Percentiles rank a stretch among this genome's conserved stretches.
These are phyloP conservation scores for Mastomys coucha DNA, from an alignment of 2,113 vertebrate species.

Conservation along the genomic window DNA sequence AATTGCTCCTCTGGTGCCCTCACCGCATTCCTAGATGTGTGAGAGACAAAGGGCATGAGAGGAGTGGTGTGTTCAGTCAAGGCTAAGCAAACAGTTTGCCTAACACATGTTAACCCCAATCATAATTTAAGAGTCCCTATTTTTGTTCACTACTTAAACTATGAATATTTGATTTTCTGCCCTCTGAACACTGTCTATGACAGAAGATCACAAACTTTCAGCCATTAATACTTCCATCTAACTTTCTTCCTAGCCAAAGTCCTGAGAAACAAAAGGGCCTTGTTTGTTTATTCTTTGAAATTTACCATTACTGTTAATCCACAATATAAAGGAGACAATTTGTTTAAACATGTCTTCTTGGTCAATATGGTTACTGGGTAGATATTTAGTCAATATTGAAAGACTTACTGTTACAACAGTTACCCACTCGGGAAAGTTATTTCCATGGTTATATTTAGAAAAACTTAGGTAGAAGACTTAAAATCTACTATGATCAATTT, in stretches of 20 bases:
- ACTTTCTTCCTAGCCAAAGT: slow-evolving; percentile 2
- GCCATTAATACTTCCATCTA: slow-evolving; percentile 46
- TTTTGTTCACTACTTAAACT: slow-evolving; percentile 71
- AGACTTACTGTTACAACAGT: slow-evolving; percentile 22
- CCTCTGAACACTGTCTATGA: slow-evolving; percentile 25
- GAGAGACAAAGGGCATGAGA: slow-evolving; percentile 13
- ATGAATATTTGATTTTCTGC: slow-evolving; percentile 63
- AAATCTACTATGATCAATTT: slow-evolving; percentile 20
- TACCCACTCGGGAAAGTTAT: slow-evolving; percentile 28
- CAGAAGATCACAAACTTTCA: slow-evolving; percentile 46
- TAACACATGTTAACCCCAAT: slow-evolving; percentile 73
- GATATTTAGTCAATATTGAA: slow-evolving; percentile 51
- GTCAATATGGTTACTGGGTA: slow-evolving; percentile 26
- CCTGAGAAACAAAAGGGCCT: slow-evolving; percentile 14
- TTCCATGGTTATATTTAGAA: not conserved
- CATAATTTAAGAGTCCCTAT: slow-evolving; percentile 76
- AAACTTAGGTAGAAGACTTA: slow-evolving; percentile 35
- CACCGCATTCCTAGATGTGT: slow-evolving; percentile 76
- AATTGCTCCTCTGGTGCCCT: slow-evolving; percentile 71
- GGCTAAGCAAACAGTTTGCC: slow-evolving; percentile 74
- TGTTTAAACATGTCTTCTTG: slow-evolving; percentile 56
- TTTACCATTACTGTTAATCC: not conserved
- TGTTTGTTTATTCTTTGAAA: slow-evolving; percentile 44
- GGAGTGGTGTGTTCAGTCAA: slow-evolving; percentile 70
- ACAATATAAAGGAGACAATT: slow-evolving; percentile 21